Evolutionary conservation across 2,888 invertebrate genomes (phyloP).

Genomic region (Seira musarum): DNA sequence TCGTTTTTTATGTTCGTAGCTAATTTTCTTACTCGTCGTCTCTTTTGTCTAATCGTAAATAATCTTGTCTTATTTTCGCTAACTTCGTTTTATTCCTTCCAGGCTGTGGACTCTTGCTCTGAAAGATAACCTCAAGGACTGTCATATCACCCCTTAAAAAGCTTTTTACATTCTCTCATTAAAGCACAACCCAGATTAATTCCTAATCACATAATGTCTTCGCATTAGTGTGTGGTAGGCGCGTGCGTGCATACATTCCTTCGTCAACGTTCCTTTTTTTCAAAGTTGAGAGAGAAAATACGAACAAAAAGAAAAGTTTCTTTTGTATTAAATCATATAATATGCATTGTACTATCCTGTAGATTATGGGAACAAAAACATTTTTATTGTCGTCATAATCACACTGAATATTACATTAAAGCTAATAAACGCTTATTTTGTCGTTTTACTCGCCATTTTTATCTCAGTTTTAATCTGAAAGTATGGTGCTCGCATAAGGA

Average conservation of each 20-base stretch:
- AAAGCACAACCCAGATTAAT: background rate
- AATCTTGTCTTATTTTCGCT: too few species aligned
- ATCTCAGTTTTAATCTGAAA: conserved; percentile 50
- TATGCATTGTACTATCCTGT: background rate
- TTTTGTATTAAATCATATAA: background rate
- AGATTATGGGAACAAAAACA: conserved; percentile 28
- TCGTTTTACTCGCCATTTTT: conserved; percentile 22
- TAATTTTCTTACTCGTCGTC: background rate
- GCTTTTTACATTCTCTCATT: conserved; percentile 1
- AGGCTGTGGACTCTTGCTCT: conserved; percentile 1
- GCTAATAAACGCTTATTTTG: conserved; percentile 32
- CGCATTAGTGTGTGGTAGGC: background rate
- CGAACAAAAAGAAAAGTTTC: background rate
- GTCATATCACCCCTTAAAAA: background rate
- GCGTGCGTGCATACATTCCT: background rate
- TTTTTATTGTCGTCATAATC: conserved; percentile 21
- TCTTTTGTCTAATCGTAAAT: conserved; percentile 9
- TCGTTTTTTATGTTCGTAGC: background rate
- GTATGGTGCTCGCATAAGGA: conserved; percentile 9
- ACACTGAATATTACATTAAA: conserved; percentile 18
- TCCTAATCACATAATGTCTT: background rate
- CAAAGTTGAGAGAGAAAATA: background rate
- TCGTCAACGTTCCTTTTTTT: too few species aligned
- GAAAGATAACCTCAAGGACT: background rate
- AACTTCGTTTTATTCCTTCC: background rate